A percentile compares a stretch with the other conserved stretches of the same genome.
These are phyloP conservation scores for Lepidotrigona ventralis DNA, from an alignment of 1,140 invertebrate genomes.

Conservation along the genomic window DNA sequence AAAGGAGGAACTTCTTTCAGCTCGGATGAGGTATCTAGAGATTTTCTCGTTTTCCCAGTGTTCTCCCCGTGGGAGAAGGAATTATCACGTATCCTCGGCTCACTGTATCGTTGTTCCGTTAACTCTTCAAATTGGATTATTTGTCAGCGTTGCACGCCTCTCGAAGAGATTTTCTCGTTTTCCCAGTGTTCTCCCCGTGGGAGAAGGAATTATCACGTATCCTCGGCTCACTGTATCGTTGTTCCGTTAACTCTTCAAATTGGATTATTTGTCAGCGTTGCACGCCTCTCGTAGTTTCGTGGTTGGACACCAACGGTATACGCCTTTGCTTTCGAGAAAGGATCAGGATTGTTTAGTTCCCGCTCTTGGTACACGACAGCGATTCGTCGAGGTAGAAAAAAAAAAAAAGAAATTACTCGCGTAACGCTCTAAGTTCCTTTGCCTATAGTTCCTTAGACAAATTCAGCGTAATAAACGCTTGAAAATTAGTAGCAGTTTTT, in stretches of 20 bases:
- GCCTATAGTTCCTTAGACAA: too few species aligned
- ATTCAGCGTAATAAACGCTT: too few species aligned
- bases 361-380: neutral
- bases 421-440: neutral
- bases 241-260: slow-evolving; percentile 39
- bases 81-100: slow-evolving; percentile 25
- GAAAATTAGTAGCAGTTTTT: neutral
- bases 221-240: neutral
- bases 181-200: too few species aligned
- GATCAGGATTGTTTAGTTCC: neutral
- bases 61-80: neutral
- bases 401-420: too few species aligned
- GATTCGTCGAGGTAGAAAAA: neutral
- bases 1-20: neutral
- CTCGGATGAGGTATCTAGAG: neutral
- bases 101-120: neutral
- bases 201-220: slow-evolving; percentile 21
- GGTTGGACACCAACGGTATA: neutral
- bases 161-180: too few species aligned
- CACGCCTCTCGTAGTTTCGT: neutral
- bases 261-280: slow-evolving; percentile 30
- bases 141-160: neutral
- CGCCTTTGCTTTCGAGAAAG: neutral
- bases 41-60: neutral
- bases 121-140: slow-evolving; percentile 50